Conservation (phyloP, 2,113 vertebrate genomes). For the Greenwoodochromis staneri region DNA sequence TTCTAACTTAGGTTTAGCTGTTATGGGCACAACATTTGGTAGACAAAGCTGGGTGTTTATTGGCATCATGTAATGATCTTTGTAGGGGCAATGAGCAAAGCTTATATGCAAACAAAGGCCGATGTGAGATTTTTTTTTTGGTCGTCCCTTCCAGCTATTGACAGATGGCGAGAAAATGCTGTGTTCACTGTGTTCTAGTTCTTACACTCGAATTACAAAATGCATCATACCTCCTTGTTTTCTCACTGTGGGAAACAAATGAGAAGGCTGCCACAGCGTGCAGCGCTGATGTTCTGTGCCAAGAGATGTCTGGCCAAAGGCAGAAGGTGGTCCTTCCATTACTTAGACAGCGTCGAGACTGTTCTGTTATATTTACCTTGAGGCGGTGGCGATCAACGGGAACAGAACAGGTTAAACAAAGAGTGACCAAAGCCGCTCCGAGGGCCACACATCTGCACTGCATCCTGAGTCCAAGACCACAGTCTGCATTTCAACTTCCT, state of each 20-base stretch:
- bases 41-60: background rate
- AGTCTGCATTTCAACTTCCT: conserved; percentile 7
- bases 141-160: background rate
- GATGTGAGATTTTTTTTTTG: background rate
- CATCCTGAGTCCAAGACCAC: conserved; percentile 4
- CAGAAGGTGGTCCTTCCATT: background rate
- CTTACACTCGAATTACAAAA: conserved; percentile 17
- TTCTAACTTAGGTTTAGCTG: background rate
- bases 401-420: background rate
- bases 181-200: conserved; percentile 12
- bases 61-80: background rate
- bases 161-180: conserved; percentile 28
- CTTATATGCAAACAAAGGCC: background rate
- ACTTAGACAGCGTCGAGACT: background rate
- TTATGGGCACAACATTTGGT: background rate
- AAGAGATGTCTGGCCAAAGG: background rate
- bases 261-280: background rate
- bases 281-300: background rate
- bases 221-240: conserved; percentile 8
- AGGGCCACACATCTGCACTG: conserved; percentile 20
- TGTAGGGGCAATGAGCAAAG: background rate
- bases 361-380: background rate
- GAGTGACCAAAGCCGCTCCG: background rate
- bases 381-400: background rate
- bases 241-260: background rate